Percentiles rank a stretch among this genome's conserved stretches.
Evolutionary conservation across 2,888 invertebrate species (phyloP).

Genomic region (Drosophila meridionalis): DNA sequence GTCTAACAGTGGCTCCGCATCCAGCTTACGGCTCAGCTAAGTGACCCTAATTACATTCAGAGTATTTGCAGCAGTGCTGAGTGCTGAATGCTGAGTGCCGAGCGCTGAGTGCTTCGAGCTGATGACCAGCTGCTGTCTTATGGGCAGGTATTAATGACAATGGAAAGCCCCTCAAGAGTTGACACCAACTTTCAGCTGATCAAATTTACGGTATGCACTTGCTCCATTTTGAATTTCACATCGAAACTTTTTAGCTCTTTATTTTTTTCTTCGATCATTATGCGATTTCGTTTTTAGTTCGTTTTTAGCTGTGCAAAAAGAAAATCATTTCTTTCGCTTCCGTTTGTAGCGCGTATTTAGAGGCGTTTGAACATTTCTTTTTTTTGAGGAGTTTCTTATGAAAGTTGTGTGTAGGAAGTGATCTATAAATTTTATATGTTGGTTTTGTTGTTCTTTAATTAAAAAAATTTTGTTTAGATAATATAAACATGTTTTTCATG

Average conservation of each 20-base stretch:
- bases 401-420: not conserved
- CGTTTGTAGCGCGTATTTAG: not conserved
- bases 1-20: conserved; percentile 25
- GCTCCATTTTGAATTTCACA: conserved; percentile 10
- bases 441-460: too few relatives aligned
- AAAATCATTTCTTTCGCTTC: conserved; percentile 9
- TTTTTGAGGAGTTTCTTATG: not conserved
- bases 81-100: not conserved
- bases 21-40: conserved; percentile 37
- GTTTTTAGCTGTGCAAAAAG: conserved; percentile 8
- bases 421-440: not conserved
- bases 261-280: conserved; percentile 1
- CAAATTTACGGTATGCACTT: conserved; percentile 21
- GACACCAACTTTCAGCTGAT: conserved; percentile 65
- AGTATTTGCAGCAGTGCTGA: conserved; percentile 18
- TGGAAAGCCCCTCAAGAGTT: conserved; percentile 56
- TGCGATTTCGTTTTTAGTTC: conserved; percentile 13
- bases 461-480: too few relatives aligned
- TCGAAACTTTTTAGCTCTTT: conserved; percentile 5
- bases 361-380: not conserved
- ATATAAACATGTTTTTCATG: too few relatives aligned
- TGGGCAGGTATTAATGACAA: conserved; percentile 59
- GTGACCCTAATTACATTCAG: conserved; percentile 70
- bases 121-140: conserved; percentile 53
- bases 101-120: conserved; percentile 17